These are phyloP conservation scores for Apis cerana DNA, from an alignment of 1,140 invertebrate genomes.

Conservation along the genomic window DNA sequence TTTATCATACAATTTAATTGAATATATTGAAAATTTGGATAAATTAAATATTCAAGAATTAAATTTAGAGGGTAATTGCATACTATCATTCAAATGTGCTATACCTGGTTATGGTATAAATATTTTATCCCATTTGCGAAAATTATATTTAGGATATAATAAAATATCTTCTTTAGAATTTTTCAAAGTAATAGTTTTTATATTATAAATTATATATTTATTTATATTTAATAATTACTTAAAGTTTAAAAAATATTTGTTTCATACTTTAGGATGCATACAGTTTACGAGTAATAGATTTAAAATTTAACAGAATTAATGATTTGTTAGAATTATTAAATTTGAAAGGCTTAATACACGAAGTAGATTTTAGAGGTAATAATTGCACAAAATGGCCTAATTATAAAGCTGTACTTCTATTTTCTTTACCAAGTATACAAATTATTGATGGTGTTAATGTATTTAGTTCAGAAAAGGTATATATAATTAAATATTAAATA, in stretches of 20 bases:
- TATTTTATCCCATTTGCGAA: constrained; percentile 56
- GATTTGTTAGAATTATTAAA: constrained; percentile 69
- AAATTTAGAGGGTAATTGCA: constrained; percentile 70
- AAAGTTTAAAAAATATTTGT: background rate
- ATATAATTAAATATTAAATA: background rate
- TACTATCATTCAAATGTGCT: constrained; percentile 61
- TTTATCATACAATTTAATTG: constrained; percentile 69
- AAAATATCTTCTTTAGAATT: constrained; percentile 64
- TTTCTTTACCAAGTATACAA: constrained; percentile 64
- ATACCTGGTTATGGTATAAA: constrained; percentile 40
- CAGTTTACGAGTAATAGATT: constrained; percentile 64
- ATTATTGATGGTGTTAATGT: constrained; percentile 67
- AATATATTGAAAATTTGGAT: constrained; percentile 68
- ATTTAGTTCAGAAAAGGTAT: constrained; percentile 66
- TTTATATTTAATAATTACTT: background rate
- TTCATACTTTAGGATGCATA: constrained; percentile 55
- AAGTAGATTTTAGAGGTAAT: constrained; percentile 70
- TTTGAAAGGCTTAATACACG: constrained; percentile 60
- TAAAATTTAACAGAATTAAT: constrained; percentile 69
- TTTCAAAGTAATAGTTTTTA: constrained; percentile 55
- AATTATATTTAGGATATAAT: constrained; percentile 64
- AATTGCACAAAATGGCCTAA: constrained; percentile 72
- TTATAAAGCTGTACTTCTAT: constrained; percentile 69
- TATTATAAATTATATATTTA: background rate
- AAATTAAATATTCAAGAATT: constrained; percentile 67